Conservation (phyloP, 2,797 vertebrate genomes). For the Molossus alvarezi region DNA sequence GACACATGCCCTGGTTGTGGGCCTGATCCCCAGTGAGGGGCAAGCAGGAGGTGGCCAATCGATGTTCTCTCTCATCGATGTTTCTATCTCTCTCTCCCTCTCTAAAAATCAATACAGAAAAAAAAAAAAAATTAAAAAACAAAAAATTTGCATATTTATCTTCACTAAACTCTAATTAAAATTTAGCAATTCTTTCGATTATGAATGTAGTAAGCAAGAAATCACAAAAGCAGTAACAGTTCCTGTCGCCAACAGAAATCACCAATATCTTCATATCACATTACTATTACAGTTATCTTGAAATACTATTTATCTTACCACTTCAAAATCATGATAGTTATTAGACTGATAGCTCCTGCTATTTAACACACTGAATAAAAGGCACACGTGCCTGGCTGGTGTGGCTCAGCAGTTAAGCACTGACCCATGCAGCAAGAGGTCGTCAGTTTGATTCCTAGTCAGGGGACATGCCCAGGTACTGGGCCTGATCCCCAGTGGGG, state of each 20-base stretch:
- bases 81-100: too few relatives aligned
- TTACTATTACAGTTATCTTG: not conserved
- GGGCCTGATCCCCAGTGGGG: too few relatives aligned
- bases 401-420: too few relatives aligned
- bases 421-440: too few relatives aligned
- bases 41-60: too few relatives aligned
- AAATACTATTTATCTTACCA: not conserved
- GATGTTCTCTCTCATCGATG: too few relatives aligned
- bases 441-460: too few relatives aligned
- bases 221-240: not conserved
- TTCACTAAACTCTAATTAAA: slow-evolving; percentile 32
- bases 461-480: too few relatives aligned
- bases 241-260: slow-evolving; percentile 29
- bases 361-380: slow-evolving; percentile 10
- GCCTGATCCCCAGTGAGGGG: too few relatives aligned
- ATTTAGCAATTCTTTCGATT: not conserved
- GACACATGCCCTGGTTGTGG: too few relatives aligned
- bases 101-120: too few relatives aligned
- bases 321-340: not conserved
- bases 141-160: not conserved
- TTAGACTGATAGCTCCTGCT: not conserved
- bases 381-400: not conserved
- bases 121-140: not conserved
- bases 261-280: not conserved
- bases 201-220: not conserved